A percentile compares a stretch with the other conserved stretches of the same genome.
These are phyloP conservation scores for Calosoma granatense DNA, from an alignment of 1,140 invertebrate species.

Conservation along the genomic window DNA sequence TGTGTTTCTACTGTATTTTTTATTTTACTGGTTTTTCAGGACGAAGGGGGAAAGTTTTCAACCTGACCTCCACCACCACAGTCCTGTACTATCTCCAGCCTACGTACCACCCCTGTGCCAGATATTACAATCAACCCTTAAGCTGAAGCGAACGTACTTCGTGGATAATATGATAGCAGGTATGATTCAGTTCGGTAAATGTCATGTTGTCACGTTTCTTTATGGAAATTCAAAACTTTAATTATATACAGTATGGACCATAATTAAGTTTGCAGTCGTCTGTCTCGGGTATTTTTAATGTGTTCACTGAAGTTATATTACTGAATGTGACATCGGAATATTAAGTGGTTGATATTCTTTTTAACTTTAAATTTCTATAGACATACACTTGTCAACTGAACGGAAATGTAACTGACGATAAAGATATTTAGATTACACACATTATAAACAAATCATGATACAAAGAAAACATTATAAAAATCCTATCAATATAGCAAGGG, in stretches of 20 bases:
- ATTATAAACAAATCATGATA: no score
- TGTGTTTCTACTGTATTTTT: not conserved
- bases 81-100: not conserved
- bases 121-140: not conserved
- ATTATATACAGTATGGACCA: not conserved
- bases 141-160: not conserved
- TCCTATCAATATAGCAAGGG: no score
- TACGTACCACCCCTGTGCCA: not conserved
- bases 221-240: constrained; percentile 9
- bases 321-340: not conserved
- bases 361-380: no score
- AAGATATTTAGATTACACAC: no score
- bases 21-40: not conserved
- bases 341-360: no score
- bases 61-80: no score
- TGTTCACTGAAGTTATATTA: not conserved
- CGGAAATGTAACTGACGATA: no score
- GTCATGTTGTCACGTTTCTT: constrained; percentile 6
- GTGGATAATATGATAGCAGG: not conserved
- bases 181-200: constrained; percentile 3
- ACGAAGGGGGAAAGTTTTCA: not conserved
- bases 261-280: constrained; percentile 2
- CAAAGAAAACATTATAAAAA: no score
- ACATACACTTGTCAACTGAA: no score
- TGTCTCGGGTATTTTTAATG: not conserved